Percentiles rank a stretch among this genome's conserved stretches.
phyloP scores from a whole-genome alignment of 2,113 vertebrate genomes.

The Rhinoptilus africanus region DNA sequence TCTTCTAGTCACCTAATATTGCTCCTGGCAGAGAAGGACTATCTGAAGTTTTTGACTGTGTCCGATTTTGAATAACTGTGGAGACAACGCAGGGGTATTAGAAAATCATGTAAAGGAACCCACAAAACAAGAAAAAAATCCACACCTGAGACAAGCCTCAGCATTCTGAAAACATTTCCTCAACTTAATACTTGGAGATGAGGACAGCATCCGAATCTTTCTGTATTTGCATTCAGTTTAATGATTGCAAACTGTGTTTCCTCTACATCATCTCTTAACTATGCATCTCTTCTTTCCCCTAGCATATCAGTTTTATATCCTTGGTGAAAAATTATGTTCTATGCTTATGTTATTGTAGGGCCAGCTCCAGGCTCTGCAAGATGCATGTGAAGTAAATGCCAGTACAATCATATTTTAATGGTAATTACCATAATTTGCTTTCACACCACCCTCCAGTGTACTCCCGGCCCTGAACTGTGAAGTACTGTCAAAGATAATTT shows the following conservation, averaged over 20 bases:
- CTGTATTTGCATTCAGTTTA: background rate
- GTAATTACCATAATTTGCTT: background rate
- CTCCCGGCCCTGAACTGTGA: background rate
- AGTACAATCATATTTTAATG: background rate
- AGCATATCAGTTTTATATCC: background rate
- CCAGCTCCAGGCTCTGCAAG: background rate
- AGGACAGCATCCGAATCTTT: background rate
- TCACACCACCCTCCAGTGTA: background rate
- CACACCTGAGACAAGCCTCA: background rate
- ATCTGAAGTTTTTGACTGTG: constrained; percentile 62
- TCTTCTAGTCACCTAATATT: constrained; percentile 71
- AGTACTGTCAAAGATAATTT: background rate
- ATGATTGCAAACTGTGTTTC: background rate
- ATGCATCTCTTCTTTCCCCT: background rate
- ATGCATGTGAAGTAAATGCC: background rate
- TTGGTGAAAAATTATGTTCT: background rate
- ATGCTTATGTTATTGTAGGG: background rate
- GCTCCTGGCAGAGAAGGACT: constrained; percentile 71
- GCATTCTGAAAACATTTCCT: background rate
- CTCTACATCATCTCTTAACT: background rate
- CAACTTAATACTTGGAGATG: background rate
- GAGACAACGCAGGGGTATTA: constrained; percentile 23
- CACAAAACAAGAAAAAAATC: background rate
- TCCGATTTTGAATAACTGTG: constrained; percentile 79
- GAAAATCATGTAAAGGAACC: background rate